These are phyloP conservation scores for Yoshiicerus persimilis DNA, from an alignment of 1,140 invertebrate genomes.

Conservation along the genomic window DNA sequence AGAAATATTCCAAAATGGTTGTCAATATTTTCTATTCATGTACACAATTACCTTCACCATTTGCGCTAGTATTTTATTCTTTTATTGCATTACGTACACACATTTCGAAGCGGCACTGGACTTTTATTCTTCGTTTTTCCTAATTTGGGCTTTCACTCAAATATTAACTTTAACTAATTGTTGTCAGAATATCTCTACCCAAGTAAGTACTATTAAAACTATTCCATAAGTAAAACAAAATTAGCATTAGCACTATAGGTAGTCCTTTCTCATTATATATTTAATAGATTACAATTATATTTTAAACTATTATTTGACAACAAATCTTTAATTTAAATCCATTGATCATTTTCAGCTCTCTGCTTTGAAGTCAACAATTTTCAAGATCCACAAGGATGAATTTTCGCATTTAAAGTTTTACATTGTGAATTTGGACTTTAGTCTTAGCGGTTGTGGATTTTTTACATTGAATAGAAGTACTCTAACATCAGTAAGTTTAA, in stretches of 20 bases:
- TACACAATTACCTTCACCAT: background rate
- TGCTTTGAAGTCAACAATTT: background rate
- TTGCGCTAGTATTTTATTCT: background rate
- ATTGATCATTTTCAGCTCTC: background rate
- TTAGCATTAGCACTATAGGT: too few relatives aligned
- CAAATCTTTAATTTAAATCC: too few relatives aligned
- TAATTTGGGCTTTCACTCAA: background rate
- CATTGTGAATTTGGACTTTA: background rate
- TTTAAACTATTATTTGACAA: background rate
- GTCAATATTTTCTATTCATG: background rate
- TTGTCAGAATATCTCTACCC: background rate
- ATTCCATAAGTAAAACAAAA: too few relatives aligned
- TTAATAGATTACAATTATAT: too few relatives aligned
- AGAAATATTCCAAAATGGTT: background rate
- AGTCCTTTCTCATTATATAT: too few relatives aligned
- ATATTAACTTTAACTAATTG: background rate
- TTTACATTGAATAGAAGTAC: background rate
- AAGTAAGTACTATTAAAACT: background rate
- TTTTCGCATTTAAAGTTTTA: background rate
- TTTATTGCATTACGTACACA: background rate
- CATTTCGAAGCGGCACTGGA: background rate
- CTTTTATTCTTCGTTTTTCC: background rate
- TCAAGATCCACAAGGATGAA: background rate
- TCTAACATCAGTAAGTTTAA: background rate
- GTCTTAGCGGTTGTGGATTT: background rate